Evolutionary conservation across 2,888 invertebrate genomes (phyloP), one percentile per base, ranked within the genome.

Genomic region (Eumerus sabulonum): DNA sequence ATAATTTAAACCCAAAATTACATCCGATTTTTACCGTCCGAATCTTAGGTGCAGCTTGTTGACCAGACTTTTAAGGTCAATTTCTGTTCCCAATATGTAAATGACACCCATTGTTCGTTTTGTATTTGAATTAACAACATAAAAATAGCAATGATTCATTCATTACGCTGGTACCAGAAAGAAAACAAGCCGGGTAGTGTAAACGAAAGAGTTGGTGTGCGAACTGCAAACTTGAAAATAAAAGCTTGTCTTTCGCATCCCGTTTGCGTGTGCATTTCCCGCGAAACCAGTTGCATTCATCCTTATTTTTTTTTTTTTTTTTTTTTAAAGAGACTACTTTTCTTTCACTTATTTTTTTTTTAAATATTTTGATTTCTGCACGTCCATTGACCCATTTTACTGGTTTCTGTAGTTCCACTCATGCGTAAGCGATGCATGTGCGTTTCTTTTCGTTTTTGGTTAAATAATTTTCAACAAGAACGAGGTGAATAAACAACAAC

Each of bases 351-450:
- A n/a, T 38, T 12, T 47, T 60, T 44, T 14, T 35, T 51, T 56
- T 54, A 48, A 60, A 60, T 54, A 38, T 17, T 47, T 16, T 9
- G 17, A 38, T 71, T 76, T 70, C 57, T 73, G 40, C 51, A 68
- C 74, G 79, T 74, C 59, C 73, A 79, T 70, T 79, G 79, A 79
- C 79, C 79, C 68, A 79, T 79, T 79, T 79, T 74, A 38, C 66
- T 48, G 64, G 74, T 74, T 64, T 63, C 66, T 66, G 27, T 51
- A 50, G 50, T 38, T 72, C 50, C 51, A 44, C 68, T 63, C 50
- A 40, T 50, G 47, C 59, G 59, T n/a, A 59, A 54, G 64, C 60
- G 56, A 36, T 38, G 53, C 36, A 36, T 56, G 50, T 12, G 7
- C 54, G 12, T 13, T 50, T 12, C 44, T 50, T 16, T 45, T 57